Percentiles rank a stretch among this genome's conserved stretches.
phyloP scores from a whole-genome alignment of 2,888 invertebrate species.

The Strigamia maritima region DNA sequence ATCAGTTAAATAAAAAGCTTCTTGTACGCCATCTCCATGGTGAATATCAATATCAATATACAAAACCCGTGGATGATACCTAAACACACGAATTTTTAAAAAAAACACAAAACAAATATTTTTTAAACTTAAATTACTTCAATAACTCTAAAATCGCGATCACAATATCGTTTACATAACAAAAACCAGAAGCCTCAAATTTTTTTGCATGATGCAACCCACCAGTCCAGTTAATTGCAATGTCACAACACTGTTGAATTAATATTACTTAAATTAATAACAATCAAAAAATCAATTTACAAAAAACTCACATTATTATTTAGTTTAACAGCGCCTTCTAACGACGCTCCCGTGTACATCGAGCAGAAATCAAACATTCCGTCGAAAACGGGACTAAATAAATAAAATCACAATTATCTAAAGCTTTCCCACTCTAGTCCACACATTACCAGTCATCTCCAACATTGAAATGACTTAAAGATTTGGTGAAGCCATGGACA shows the following conservation, averaged over 20 bases:
- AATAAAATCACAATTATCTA: background rate
- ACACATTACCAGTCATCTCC: conserved; percentile 79
- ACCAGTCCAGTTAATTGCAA: conserved; percentile 99
- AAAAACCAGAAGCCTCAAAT: conserved; percentile 98
- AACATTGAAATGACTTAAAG: conserved; percentile 90
- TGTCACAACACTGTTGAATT: conserved; percentile 71
- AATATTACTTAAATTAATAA: background rate
- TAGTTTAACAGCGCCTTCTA: conserved; percentile 93
- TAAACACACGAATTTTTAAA: conserved; percentile 50
- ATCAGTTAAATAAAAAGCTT: conserved; percentile 95
- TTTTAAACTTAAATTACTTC: conserved; percentile 54
- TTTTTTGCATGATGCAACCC: conserved; percentile 99
- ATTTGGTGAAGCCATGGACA: conserved; percentile 87
- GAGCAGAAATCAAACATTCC: conserved; percentile 96
- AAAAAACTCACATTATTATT: conserved; percentile 68
- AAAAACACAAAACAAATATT: background rate
- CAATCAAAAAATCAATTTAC: background rate
- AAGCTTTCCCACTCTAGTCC: background rate
- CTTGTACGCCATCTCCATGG: conserved; percentile 95
- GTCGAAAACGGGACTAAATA: conserved; percentile 63
- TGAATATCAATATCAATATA: conserved; percentile 99
- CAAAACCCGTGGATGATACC: conserved; percentile 87
- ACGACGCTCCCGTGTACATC: conserved; percentile 95
- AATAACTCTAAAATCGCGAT: conserved; percentile 92
- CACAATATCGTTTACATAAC: conserved; percentile 98